Percentiles rank a stretch among this genome's conserved stretches.
These are phyloP conservation scores for Catharus minimus DNA, from an alignment of 2,113 vertebrate species.

Conservation along the genomic window DNA sequence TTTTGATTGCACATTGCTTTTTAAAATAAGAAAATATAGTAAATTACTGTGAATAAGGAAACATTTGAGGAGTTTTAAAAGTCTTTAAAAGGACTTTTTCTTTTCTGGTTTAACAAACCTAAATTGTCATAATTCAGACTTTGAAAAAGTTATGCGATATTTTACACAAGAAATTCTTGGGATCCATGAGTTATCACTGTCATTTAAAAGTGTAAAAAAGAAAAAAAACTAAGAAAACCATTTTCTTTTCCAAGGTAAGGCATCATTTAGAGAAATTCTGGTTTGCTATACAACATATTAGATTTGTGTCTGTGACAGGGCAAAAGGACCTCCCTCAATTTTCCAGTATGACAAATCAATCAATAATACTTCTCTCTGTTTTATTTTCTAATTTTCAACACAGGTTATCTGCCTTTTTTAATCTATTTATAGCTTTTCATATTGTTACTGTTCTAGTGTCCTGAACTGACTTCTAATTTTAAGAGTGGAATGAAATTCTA, in stretches of 20 bases:
- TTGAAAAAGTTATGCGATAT: neutral
- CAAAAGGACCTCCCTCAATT: neutral
- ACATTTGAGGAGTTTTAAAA: neutral
- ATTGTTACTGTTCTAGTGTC: neutral
- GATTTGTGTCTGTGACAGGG: neutral
- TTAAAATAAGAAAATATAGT: neutral
- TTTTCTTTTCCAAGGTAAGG: neutral
- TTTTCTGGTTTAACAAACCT: neutral
- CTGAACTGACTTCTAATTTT: neutral
- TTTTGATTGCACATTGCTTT: neutral
- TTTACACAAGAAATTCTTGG: neutral
- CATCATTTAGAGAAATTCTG: neutral
- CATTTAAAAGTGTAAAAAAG: neutral
- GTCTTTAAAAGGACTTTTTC: neutral
- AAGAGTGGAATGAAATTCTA: neutral
- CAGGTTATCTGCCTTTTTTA: neutral
- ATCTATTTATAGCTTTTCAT: neutral
- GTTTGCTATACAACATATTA: neutral
- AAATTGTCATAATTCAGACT: neutral
- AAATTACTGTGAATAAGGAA: neutral
- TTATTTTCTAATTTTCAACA: neutral
- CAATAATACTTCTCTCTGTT: neutral
- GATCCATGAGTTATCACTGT: neutral
- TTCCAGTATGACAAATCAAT: neutral
- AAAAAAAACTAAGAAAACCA: accelerated